These are phyloP conservation scores for Thalassarche chlororhynchos DNA, from an alignment of 2,113 vertebrate species.

Conservation along the genomic window DNA sequence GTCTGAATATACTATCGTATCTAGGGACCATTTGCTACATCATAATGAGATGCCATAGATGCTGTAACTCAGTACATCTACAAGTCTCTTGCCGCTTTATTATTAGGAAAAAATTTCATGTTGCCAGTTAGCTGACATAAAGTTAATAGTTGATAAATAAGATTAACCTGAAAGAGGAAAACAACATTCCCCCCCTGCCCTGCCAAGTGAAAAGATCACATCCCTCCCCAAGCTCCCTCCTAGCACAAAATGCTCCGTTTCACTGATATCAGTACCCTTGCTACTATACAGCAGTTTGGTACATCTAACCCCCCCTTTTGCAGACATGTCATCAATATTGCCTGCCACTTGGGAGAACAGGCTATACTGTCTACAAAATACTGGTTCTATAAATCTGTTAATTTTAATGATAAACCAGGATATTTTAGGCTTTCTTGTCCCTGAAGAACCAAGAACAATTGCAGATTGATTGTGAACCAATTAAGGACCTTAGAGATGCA, in stretches of 20 bases:
- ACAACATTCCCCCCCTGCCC: neutral
- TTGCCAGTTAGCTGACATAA: neutral
- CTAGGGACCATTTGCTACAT: constrained; percentile 10
- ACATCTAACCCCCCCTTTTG: neutral
- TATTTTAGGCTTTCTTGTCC: constrained; percentile 26
- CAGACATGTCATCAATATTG: constrained; percentile 12
- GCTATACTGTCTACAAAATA: neutral
- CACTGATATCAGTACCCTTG: neutral
- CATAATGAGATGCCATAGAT: constrained; percentile 13
- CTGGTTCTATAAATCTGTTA: constrained; percentile 7
- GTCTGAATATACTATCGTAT: neutral
- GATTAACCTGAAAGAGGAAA: neutral
- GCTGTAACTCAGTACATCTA: neutral
- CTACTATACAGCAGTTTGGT: neutral
- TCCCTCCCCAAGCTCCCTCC: neutral
- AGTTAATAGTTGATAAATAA: neutral
- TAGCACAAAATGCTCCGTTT: neutral
- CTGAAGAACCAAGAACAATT: constrained; percentile 23
- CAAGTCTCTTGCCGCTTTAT: neutral
- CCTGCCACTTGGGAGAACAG: neutral
- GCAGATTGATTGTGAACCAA: constrained; percentile 31
- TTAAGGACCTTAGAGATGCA: neutral
- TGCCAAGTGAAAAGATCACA: neutral
- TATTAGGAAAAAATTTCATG: neutral
- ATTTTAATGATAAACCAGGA: constrained; percentile 41